phyloP scores from a whole-genome alignment of 2,113 vertebrate genomes.

The Hemibates koningsi region DNA sequence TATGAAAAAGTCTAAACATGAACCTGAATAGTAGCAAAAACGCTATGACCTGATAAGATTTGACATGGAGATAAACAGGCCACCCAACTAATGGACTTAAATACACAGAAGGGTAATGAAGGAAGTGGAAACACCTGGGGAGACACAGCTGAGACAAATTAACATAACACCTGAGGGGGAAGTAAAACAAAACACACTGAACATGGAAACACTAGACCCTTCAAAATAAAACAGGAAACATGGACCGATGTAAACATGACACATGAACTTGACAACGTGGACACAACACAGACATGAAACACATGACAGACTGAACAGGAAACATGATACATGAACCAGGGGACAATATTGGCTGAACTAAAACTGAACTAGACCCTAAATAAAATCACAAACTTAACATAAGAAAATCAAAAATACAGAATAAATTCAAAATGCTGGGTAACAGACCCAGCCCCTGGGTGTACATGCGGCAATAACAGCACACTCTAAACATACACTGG shows the following conservation, averaged over 20 bases:
- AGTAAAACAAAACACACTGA: background rate
- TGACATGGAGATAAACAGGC: background rate
- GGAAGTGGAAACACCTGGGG: background rate
- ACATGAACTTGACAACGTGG: background rate
- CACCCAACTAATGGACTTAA: background rate
- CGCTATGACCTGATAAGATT: background rate
- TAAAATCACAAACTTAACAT: background rate
- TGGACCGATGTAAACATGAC: background rate
- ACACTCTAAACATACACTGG: background rate
- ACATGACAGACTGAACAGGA: background rate
- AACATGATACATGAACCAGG: background rate
- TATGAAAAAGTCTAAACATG: background rate
- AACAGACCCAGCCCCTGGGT: background rate
- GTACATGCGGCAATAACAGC: background rate
- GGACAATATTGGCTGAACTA: background rate
- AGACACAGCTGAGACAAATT: background rate
- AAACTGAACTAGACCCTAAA: background rate
- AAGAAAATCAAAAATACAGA: background rate
- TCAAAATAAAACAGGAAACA: background rate
- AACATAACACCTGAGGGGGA: background rate
- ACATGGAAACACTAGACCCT: background rate
- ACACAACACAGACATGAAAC: background rate
- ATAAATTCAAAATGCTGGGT: background rate
- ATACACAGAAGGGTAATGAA: background rate
- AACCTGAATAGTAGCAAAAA: background rate